Conservation (phyloP, 2,888 invertebrate species). For the Drosophila macrospina region DNA sequence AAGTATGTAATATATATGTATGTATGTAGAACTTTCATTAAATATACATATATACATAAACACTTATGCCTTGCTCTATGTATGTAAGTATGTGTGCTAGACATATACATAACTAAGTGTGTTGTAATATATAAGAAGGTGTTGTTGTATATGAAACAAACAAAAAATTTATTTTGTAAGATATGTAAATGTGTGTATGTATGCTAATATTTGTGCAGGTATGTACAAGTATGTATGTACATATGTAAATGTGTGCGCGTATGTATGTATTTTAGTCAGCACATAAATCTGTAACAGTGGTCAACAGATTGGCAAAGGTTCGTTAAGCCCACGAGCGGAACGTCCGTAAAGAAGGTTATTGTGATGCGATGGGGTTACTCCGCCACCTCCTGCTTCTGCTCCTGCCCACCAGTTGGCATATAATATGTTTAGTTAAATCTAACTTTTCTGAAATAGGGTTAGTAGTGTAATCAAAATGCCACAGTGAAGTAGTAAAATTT, state of each 20-base stretch:
- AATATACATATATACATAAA: slow-evolving; percentile 21
- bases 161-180: slow-evolving; percentile 34
- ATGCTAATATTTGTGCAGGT: slow-evolving; percentile 21
- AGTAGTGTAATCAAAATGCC: slow-evolving; percentile 69
- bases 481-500: slow-evolving; percentile 65
- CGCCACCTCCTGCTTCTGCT: slow-evolving; percentile 29
- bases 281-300: slow-evolving; percentile 64
- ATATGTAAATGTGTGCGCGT: slow-evolving; percentile 17
- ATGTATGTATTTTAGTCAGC: slow-evolving; percentile 37
- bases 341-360: slow-evolving; percentile 65
- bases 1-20: slow-evolving; percentile 3
- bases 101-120: slow-evolving; percentile 20
- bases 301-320: slow-evolving; percentile 74
- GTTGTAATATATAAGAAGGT: slow-evolving; percentile 28
- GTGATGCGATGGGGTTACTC: slow-evolving; percentile 11
- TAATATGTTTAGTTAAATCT: slow-evolving; percentile 72
- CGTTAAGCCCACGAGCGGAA: slow-evolving; percentile 58
- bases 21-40: slow-evolving; percentile 46
- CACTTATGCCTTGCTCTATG: background rate
- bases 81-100: slow-evolving; percentile 3
- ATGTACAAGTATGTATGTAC: slow-evolving; percentile 20
- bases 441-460: slow-evolving; percentile 62
- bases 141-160: slow-evolving; percentile 44
- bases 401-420: slow-evolving; percentile 5
- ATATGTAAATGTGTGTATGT: slow-evolving; percentile 21